Evolutionary conservation across 2,113 vertebrate species (phyloP).

Genomic region (Oriolus oriolus): DNA sequence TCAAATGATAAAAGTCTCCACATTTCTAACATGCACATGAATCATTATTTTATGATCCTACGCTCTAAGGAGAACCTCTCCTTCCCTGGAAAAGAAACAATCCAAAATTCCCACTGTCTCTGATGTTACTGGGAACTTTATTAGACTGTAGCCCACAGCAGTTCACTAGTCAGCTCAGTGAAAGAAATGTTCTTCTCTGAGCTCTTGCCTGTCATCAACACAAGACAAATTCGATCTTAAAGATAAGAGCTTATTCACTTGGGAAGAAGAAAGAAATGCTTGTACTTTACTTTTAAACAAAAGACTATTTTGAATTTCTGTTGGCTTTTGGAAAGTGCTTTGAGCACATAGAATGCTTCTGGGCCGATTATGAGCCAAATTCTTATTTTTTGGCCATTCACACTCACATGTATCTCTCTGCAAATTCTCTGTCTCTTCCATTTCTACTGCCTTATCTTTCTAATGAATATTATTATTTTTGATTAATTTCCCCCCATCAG

Average conservation of each 20-base stretch:
- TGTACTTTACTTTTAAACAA: not conserved
- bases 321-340: not conserved
- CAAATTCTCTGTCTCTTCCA: not conserved
- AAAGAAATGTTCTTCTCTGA: not conserved
- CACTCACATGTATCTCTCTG: not conserved
- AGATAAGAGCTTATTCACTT: not conserved
- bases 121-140: not conserved
- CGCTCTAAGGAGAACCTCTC: not conserved
- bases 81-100: not conserved
- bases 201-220: not conserved
- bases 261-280: not conserved
- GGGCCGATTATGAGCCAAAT: not conserved
- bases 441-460: not conserved
- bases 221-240: not conserved
- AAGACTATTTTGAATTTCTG: not conserved
- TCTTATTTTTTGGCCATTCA: not conserved
- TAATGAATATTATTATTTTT: not conserved
- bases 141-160: not conserved
- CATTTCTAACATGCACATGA: not conserved
- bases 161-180: not conserved
- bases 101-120: not conserved
- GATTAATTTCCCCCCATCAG: not conserved
- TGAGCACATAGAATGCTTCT: not conserved
- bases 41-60: not conserved
- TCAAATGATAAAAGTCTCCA: not conserved